Conservation (phyloP, 1,140 invertebrate genomes). For the Schlechtendalia chinensis region DNA sequence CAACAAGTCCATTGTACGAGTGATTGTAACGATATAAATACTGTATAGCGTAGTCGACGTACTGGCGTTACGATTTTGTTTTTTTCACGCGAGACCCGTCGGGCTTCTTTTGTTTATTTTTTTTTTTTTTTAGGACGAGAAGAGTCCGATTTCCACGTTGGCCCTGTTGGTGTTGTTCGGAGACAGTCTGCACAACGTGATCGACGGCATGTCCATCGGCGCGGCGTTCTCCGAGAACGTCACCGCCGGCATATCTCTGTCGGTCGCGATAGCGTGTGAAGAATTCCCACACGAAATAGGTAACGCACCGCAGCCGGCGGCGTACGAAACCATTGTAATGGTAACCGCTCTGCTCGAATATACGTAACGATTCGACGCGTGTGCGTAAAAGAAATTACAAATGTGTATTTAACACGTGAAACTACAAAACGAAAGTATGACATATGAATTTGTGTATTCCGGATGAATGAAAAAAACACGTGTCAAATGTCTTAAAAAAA, state of each 20-base stretch:
- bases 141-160: constrained; percentile 58
- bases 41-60: too few species aligned
- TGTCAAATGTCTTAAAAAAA: too few species aligned
- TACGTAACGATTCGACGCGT: too few species aligned
- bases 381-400: too few species aligned
- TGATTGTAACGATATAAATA: neutral
- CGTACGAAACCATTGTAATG: too few species aligned
- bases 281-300: constrained; percentile 79
- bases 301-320: constrained; percentile 52
- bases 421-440: too few species aligned
- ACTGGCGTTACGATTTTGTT: too few species aligned
- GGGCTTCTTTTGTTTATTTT: neutral
- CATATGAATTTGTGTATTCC: too few species aligned
- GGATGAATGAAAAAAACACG: too few species aligned
- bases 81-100: too few species aligned
- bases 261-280: constrained; percentile 77
- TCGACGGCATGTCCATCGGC: constrained; percentile 79
- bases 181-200: constrained; percentile 77
- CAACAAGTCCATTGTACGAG: neutral
- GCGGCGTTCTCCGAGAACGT: constrained; percentile 72
- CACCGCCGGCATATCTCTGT: constrained; percentile 72
- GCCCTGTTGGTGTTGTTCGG: constrained; percentile 79
- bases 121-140: constrained; percentile 11
- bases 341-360: too few species aligned
- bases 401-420: too few species aligned